Conservation (phyloP, 2,888 invertebrate genomes). For the Horisme vitalbata region DNA sequence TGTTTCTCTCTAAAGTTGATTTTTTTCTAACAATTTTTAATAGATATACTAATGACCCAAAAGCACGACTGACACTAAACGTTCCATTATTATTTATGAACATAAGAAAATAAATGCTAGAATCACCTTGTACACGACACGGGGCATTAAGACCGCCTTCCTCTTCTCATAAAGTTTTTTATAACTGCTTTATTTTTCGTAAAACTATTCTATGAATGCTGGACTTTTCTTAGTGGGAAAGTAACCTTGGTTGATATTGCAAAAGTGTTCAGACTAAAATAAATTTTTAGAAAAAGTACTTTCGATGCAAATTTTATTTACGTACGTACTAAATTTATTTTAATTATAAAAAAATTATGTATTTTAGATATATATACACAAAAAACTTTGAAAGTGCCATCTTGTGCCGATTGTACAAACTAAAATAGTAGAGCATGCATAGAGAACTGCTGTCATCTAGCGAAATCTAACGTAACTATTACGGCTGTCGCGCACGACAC, state of each 20-base stretch:
- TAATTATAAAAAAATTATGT: no score
- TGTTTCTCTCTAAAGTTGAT: neutral
- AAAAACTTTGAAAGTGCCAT: conserved; percentile 11
- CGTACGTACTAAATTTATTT: no score
- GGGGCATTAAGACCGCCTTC: conserved; percentile 22
- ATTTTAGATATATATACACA: no score
- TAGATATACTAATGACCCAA: neutral
- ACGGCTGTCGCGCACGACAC: no score
- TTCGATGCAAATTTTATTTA: no score
- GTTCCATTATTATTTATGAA: conserved; percentile 9
- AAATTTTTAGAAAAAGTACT: no score
- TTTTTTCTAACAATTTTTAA: neutral
- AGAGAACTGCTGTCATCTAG: conserved; percentile 11
- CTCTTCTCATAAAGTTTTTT: conserved; percentile 19
- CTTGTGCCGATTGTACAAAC: conserved; percentile 6
- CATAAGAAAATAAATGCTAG: conserved; percentile 12
- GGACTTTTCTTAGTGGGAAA: neutral
- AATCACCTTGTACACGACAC: conserved; percentile 20
- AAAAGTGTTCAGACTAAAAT: no score
- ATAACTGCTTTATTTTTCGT: conserved; percentile 10
- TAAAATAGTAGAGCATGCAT: conserved; percentile 5
- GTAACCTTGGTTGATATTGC: neutral
- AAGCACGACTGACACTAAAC: conserved; percentile 10
- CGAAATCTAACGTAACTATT: conserved; percentile 3
- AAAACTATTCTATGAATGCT: neutral